These are phyloP conservation scores for Manis crassicaudata DNA, from an alignment of 2,797 vertebrate genomes.

Conservation along the genomic window DNA sequence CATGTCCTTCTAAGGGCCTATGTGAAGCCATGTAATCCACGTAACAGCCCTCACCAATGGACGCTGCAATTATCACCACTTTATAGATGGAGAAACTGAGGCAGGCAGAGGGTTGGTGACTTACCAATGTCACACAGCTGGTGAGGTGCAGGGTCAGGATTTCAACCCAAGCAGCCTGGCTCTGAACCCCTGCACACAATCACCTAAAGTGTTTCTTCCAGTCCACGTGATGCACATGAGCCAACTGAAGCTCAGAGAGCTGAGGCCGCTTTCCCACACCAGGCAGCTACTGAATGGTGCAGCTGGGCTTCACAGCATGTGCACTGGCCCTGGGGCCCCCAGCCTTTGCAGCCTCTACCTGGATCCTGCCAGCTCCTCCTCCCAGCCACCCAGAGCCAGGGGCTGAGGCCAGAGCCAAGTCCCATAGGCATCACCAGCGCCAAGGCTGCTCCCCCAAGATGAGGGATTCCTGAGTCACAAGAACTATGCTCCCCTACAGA, in stretches of 20 bases:
- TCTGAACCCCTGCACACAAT: too few relatives aligned
- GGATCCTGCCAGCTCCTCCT: too few relatives aligned
- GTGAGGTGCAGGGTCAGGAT: not conserved
- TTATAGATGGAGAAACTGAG: not conserved
- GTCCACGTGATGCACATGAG: accelerated
- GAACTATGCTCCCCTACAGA: not conserved
- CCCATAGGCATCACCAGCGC: accelerated
- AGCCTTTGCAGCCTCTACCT: not conserved
- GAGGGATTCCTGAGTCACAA: not conserved
- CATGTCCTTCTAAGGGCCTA: not conserved
- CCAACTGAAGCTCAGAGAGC: not conserved
- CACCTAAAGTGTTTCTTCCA: not conserved
- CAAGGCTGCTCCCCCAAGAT: not conserved
- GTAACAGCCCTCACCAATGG: accelerated
- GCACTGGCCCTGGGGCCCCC: not conserved
- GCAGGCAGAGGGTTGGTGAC: not conserved
- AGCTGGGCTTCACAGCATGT: accelerated
- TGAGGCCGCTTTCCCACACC: accelerated
- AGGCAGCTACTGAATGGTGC: not conserved
- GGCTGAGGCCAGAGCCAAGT: not conserved
- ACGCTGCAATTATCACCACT: not conserved
- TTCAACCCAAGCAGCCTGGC: not conserved
- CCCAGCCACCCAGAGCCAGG: not conserved
- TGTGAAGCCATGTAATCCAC: not conserved
- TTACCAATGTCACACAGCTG: not conserved